phyloP scores from a whole-genome alignment of 1,140 invertebrate species.

The Phortica variegata region DNA sequence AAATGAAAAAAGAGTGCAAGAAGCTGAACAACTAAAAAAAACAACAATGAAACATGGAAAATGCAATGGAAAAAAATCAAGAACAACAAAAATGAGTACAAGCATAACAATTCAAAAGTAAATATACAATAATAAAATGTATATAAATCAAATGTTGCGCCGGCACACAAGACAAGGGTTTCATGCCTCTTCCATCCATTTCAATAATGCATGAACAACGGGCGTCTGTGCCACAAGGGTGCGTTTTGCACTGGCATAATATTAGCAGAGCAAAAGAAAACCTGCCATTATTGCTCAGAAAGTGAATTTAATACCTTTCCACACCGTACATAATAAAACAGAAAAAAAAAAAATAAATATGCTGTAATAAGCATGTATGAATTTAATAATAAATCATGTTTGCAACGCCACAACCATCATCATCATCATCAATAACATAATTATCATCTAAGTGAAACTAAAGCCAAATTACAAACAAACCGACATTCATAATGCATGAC shows the following conservation, averaged over 20 bases:
- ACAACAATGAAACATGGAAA: background rate
- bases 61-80: background rate
- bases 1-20: conserved; percentile 19
- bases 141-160: conserved; percentile 52
- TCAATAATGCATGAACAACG: no score
- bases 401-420: conserved; percentile 3
- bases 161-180: conserved; percentile 40
- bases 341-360: conserved; percentile 41
- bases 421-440: conserved; percentile 5
- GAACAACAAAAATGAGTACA: conserved; percentile 7
- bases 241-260: conserved; percentile 10
- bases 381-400: conserved; percentile 51
- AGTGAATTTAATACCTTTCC: conserved; percentile 45
- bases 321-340: no score
- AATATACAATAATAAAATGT: conserved; percentile 38
- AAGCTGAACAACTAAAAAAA: no score
- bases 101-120: conserved; percentile 4
- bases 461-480: no score
- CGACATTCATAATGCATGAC: no score
- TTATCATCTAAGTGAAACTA: no score
- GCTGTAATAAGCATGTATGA: conserved; percentile 50
- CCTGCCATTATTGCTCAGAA: no score
- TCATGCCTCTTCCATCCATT: no score
- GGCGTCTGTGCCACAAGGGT: conserved; percentile 31
- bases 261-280: conserved; percentile 1